phyloP scores from a whole-genome alignment of 1,140 invertebrate genomes.

The Drosophila malerkotliana region DNA sequence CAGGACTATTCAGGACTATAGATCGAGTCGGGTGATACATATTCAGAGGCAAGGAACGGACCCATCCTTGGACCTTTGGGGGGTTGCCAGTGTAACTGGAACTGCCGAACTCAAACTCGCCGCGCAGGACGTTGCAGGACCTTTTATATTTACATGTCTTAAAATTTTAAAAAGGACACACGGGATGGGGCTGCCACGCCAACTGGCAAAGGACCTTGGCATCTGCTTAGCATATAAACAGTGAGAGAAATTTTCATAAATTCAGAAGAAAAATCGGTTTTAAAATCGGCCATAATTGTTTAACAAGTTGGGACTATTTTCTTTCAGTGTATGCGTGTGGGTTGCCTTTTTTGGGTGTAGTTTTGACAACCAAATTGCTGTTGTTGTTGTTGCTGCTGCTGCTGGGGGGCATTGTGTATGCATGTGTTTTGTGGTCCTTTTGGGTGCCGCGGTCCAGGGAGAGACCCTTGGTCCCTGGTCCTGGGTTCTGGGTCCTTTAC shows the following conservation, averaged over 20 bases:
- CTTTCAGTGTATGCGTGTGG: slow-evolving; percentile 27
- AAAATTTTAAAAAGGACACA: slow-evolving; percentile 76
- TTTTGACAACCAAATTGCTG: slow-evolving; percentile 74
- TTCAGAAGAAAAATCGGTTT: background rate
- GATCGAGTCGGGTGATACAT: slow-evolving; percentile 73
- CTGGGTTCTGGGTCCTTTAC: slow-evolving; percentile 7
- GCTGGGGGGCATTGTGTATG: slow-evolving; percentile 46
- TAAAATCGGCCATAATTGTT: too few species aligned
- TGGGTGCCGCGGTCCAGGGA: slow-evolving; percentile 63
- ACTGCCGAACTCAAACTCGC: slow-evolving; percentile 35
- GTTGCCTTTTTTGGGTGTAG: slow-evolving; percentile 64
- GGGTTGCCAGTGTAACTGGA: slow-evolving; percentile 26
- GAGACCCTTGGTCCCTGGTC: slow-evolving; percentile 9
- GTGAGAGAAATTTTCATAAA: background rate
- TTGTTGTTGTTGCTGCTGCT: slow-evolving; percentile 28
- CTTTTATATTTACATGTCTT: slow-evolving; percentile 83
- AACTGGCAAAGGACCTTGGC: slow-evolving; percentile 68
- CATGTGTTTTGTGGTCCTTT: slow-evolving; percentile 68
- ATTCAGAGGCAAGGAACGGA: slow-evolving; percentile 62
- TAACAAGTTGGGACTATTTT: background rate
- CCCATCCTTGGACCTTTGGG: slow-evolving; percentile 57
- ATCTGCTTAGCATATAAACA: slow-evolving; percentile 65
- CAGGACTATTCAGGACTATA: slow-evolving; percentile 33
- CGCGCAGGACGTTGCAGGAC: slow-evolving; percentile 71
- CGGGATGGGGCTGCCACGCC: slow-evolving; percentile 22